Conservation (phyloP, 2,113 vertebrate genomes). For the Eretmochelys imbricata region DNA sequence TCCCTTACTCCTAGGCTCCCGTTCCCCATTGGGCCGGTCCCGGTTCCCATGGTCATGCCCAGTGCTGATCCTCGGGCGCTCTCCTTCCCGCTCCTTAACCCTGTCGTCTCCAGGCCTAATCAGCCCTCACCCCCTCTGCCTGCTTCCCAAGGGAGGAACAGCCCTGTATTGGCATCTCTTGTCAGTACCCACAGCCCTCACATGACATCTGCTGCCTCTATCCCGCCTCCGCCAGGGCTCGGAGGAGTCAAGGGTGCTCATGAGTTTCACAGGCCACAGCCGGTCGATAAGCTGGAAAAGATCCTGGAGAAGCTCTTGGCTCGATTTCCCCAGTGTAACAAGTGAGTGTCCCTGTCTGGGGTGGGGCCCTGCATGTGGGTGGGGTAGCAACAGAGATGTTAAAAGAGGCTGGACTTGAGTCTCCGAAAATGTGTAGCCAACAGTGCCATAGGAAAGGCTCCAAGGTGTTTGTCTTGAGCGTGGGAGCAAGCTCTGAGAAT, state of each 20-base stretch:
- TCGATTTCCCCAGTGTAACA: constrained; percentile 89
- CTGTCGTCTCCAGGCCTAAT: constrained; percentile 73
- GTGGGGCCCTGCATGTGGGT: rapidly evolving
- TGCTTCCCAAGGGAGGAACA: constrained; percentile 69
- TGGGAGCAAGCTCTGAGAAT: neutral
- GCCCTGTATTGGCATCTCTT: constrained; percentile 66
- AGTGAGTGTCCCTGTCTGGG: constrained; percentile 58
- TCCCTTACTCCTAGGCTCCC: constrained; percentile 79
- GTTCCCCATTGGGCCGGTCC: constrained; percentile 81
- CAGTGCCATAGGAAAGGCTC: neutral
- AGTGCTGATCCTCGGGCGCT: constrained; percentile 81
- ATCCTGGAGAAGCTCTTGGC: constrained; percentile 88
- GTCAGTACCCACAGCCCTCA: constrained; percentile 72
- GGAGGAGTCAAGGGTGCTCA: constrained; percentile 52
- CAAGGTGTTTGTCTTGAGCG: neutral
- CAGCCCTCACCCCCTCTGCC: constrained; percentile 76
- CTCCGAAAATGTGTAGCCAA: neutral
- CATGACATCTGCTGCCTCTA: constrained; percentile 59
- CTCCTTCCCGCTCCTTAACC: constrained; percentile 79
- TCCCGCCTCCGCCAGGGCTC: constrained; percentile 79
- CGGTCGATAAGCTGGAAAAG: constrained; percentile 87
- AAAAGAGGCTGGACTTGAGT: neutral
- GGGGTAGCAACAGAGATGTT: rapidly evolving
- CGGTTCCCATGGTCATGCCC: constrained; percentile 84
- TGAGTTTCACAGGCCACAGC: constrained; percentile 74